Evolutionary conservation across 1,140 invertebrate species (phyloP).

Genomic region (Phthorimaea operculella): DNA sequence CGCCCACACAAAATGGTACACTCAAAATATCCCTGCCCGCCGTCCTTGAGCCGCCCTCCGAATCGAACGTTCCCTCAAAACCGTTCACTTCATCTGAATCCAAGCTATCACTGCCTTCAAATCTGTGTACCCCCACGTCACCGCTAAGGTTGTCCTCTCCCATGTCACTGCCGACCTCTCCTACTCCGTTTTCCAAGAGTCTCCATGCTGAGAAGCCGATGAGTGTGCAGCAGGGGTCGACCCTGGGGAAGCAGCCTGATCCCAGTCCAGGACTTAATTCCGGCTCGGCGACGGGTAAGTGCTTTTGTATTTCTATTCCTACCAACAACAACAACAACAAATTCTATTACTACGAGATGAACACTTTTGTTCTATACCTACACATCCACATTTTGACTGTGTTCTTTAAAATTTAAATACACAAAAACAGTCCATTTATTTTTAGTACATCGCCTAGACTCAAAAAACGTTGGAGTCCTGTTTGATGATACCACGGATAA

Average conservation of each 20-base stretch:
- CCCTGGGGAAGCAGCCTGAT: background rate
- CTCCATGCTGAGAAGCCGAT: slow-evolving; percentile 10
- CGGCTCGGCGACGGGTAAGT: slow-evolving; percentile 59
- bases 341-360: too few species aligned
- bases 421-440: too few species aligned
- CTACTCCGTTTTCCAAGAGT: slow-evolving; percentile 38
- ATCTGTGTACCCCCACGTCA: slow-evolving; percentile 50
- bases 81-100: slow-evolving; percentile 43
- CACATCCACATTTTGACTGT: too few species aligned
- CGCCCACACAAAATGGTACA: slow-evolving; percentile 10
- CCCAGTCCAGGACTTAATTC: slow-evolving; percentile 23
- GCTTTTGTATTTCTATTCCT: background rate
- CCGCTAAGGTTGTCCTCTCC: slow-evolving; percentile 46
- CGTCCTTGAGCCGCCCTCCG: slow-evolving; percentile 37
- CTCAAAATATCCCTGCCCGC: slow-evolving; percentile 48
- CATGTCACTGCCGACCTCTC: slow-evolving; percentile 46
- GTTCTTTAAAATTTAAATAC: too few species aligned
- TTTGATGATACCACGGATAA: too few species aligned
- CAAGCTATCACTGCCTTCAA: slow-evolving; percentile 50
- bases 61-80: slow-evolving; percentile 23
- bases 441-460: too few species aligned
- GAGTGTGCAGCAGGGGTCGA: background rate
- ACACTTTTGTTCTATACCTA: too few species aligned
- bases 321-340: slow-evolving; percentile 1
- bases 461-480: too few species aligned